A percentile compares a stretch with the other conserved stretches of the same genome.
Conservation (phyloP, 2,797 vertebrate species). For the Acanthurus lineatus region DNA sequence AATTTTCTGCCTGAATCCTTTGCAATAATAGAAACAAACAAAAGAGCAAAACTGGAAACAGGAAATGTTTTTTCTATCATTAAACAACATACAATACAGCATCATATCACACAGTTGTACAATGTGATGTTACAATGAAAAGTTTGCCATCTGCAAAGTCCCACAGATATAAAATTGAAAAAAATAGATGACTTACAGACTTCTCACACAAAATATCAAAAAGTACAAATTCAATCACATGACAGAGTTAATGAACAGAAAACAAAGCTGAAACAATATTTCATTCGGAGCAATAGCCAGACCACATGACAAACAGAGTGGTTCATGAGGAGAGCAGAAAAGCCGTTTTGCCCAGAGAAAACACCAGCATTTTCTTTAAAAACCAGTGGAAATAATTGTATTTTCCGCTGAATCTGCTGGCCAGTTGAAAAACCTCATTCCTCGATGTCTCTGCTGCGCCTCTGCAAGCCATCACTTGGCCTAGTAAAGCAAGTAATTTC, state of each 20-base stretch:
- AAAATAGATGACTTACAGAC: too few relatives aligned
- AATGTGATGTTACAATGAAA: too few relatives aligned
- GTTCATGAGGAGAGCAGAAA: conserved; percentile 1
- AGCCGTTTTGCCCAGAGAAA: conserved; percentile 34
- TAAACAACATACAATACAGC: too few relatives aligned
- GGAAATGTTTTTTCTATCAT: too few relatives aligned
- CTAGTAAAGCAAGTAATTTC: conserved; percentile 66
- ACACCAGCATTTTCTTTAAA: conserved; percentile 34
- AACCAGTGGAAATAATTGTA: conserved; percentile 53
- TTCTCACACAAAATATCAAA: too few relatives aligned
- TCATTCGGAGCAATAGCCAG: conserved; percentile 20
- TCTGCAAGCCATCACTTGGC: conserved; percentile 69
- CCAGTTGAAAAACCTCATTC: conserved; percentile 52
- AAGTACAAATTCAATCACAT: too few relatives aligned
- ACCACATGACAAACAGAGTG: conserved; percentile 25
- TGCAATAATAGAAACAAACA: too few relatives aligned
- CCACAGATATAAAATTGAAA: too few relatives aligned
- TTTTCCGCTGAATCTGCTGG: conserved; percentile 61
- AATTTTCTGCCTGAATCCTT: too few relatives aligned
- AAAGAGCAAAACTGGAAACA: too few relatives aligned
- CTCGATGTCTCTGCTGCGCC: conserved; percentile 37
- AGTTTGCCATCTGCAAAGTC: too few relatives aligned
- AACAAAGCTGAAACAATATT: conserved; percentile 31
- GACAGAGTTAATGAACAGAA: neutral
- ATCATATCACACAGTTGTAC: too few relatives aligned